Evolutionary conservation across 2,797 vertebrate species (phyloP).

Genomic region (Distichodus sexfasciatus): DNA sequence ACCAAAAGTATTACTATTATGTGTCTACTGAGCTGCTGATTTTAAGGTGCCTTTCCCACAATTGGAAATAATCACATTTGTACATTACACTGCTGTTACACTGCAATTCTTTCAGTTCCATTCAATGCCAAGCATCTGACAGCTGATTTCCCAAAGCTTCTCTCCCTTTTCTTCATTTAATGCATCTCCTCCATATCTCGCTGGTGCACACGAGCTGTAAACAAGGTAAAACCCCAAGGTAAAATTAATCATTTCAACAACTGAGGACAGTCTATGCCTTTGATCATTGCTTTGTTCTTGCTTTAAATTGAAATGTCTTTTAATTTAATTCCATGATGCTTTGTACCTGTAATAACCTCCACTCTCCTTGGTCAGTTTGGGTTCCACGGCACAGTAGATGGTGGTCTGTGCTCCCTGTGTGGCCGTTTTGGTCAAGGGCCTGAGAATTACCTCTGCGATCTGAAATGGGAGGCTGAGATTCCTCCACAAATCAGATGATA

Average conservation of each 20-base stretch:
- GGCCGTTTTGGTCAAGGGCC: conserved; percentile 74
- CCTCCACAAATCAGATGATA: conserved; percentile 76
- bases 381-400: conserved; percentile 75
- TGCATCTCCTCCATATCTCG: conserved; percentile 63
- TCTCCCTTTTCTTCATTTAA: conserved; percentile 70
- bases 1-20: too few relatives aligned
- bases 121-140: conserved; percentile 69
- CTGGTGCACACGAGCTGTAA: conserved; percentile 70
- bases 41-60: too few relatives aligned
- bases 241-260: too few relatives aligned
- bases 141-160: conserved; percentile 76
- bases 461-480: conserved; percentile 72
- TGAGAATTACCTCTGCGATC: conserved; percentile 68
- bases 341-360: conserved; percentile 77
- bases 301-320: too few relatives aligned
- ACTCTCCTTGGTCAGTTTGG: conserved; percentile 68
- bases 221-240: neutral
- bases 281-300: too few relatives aligned
- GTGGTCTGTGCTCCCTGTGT: conserved; percentile 76
- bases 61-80: too few relatives aligned
- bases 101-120: conserved; percentile 65
- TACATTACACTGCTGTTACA: neutral
- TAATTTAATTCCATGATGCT: neutral
- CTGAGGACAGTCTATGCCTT: neutral
- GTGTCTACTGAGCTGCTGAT: neutral